A percentile compares a stretch with the other conserved stretches of the same genome.
phyloP scores from a whole-genome alignment of 2,888 invertebrate genomes.

The Yponomeuta malinellus region DNA sequence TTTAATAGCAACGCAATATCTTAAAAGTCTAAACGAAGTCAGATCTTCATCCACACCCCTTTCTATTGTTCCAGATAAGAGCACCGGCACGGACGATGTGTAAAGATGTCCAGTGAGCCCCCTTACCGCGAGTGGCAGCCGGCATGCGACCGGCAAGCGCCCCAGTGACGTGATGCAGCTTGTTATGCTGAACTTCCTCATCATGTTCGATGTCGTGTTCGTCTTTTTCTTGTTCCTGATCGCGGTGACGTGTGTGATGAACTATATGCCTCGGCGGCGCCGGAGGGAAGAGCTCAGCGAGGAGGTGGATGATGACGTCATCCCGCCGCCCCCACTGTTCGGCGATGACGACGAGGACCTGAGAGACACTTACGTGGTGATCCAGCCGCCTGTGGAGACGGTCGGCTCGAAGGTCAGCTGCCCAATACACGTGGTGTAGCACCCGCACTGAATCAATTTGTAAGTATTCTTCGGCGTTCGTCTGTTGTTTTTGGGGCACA shows the following conservation, averaged over 20 bases:
- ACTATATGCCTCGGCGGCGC: slow-evolving; percentile 82
- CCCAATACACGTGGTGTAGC: slow-evolving; percentile 70
- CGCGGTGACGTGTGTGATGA: slow-evolving; percentile 87
- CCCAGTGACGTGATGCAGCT: slow-evolving; percentile 82
- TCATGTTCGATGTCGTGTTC: slow-evolving; percentile 93
- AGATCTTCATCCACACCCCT: not conserved
- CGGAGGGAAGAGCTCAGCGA: slow-evolving; percentile 67
- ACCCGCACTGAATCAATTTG: slow-evolving; percentile 62
- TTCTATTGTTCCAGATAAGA: slow-evolving; percentile 13
- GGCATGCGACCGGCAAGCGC: slow-evolving; percentile 55
- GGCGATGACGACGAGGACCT: slow-evolving; percentile 50
- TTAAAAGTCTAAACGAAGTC: no score
- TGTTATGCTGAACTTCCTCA: slow-evolving; percentile 89
- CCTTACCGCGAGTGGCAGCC: slow-evolving; percentile 21
- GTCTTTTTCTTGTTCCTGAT: slow-evolving; percentile 90
- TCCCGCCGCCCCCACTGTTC: slow-evolving; percentile 68
- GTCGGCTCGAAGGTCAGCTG: slow-evolving; percentile 60
- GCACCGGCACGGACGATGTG: not conserved
- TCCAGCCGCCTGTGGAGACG: slow-evolving; percentile 60
- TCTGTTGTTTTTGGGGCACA: not conserved
- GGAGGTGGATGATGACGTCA: slow-evolving; percentile 65
- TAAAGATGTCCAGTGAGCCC: slow-evolving; percentile 4
- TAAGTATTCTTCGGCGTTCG: slow-evolving; percentile 34
- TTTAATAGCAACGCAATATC: no score
- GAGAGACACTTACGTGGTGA: slow-evolving; percentile 70